Conservation (phyloP, 2,113 vertebrate genomes). For the Spea bombifrons region DNA sequence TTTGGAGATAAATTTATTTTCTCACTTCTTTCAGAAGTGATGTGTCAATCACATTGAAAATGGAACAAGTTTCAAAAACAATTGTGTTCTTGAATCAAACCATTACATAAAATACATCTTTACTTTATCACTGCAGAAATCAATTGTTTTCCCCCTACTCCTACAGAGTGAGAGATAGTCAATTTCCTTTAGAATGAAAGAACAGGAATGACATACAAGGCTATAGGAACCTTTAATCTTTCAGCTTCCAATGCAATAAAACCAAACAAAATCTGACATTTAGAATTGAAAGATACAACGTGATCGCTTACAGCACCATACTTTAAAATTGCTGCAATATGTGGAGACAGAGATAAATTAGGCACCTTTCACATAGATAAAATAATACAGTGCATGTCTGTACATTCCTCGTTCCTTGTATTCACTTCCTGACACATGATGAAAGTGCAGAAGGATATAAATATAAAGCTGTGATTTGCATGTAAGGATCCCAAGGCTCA, state of each 20-base stretch:
- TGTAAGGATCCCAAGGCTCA: too few species aligned
- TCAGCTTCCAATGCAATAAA: conserved; percentile 22
- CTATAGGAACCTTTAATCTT: conserved; percentile 23
- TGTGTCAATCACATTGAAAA: conserved; percentile 8
- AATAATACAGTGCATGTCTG: conserved; percentile 20
- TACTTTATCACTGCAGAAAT: conserved; percentile 11
- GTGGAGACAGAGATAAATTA: conserved; percentile 36
- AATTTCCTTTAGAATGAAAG: conserved; percentile 4
- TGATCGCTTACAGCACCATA: conserved; percentile 29
- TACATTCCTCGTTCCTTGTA: neutral
- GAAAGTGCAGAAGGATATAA: too few species aligned
- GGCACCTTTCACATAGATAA: conserved; percentile 13
- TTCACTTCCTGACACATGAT: neutral
- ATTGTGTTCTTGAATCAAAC: conserved; percentile 20
- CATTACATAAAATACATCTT: conserved; percentile 4
- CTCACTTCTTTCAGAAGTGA: neutral
- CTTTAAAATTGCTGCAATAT: conserved; percentile 19
- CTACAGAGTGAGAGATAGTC: neutral
- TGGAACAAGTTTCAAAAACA: conserved; percentile 30
- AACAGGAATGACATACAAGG: conserved; percentile 16
- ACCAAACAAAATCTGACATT: conserved; percentile 34
- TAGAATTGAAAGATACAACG: conserved; percentile 25
- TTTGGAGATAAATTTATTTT: conserved; percentile 23
- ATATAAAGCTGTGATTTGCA: too few species aligned
- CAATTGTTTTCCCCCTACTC: conserved; percentile 15